Percentiles rank a stretch among this genome's conserved stretches.
phyloP scores from a whole-genome alignment of 2,888 invertebrate genomes.

The Sarcophaga carnaria region DNA sequence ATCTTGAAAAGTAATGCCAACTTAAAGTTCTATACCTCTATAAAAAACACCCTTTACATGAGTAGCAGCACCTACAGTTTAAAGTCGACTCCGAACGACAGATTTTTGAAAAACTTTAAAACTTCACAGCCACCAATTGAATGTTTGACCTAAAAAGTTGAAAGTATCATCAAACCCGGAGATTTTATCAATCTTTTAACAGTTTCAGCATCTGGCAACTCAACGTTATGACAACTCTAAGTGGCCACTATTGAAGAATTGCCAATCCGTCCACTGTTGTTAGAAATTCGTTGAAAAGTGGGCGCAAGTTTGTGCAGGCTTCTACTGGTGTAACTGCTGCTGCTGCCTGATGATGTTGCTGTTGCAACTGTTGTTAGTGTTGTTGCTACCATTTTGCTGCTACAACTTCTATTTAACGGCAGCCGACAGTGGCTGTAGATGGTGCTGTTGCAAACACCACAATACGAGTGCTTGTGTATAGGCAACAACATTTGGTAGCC shows the following conservation, averaged over 20 bases:
- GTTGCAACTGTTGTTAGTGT: slow-evolving; percentile 1
- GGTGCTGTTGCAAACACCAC: slow-evolving; percentile 8
- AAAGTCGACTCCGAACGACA: no score
- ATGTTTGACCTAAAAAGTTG: no score
- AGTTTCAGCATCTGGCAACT: neutral
- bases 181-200: no score
- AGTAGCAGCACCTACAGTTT: no score
- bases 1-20: no score
- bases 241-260: slow-evolving; percentile 13
- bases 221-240: neutral
- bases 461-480: slow-evolving; percentile 24
- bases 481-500: slow-evolving; percentile 59
- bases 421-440: slow-evolving; percentile 25
- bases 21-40: no score
- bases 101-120: no score
- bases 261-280: slow-evolving; percentile 26
- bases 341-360: slow-evolving; percentile 38
- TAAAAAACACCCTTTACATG: no score
- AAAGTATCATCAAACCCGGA: no score
- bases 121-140: no score
- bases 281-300: slow-evolving; percentile 64
- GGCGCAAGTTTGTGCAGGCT: slow-evolving; percentile 60
- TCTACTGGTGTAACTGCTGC: slow-evolving; percentile 32
- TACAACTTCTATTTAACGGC: slow-evolving; percentile 37
- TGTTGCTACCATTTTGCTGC: slow-evolving; percentile 47